Base-by-base conservation (phyloP, 2,113 vertebrate species). In the Pipra filicauda region DNA sequence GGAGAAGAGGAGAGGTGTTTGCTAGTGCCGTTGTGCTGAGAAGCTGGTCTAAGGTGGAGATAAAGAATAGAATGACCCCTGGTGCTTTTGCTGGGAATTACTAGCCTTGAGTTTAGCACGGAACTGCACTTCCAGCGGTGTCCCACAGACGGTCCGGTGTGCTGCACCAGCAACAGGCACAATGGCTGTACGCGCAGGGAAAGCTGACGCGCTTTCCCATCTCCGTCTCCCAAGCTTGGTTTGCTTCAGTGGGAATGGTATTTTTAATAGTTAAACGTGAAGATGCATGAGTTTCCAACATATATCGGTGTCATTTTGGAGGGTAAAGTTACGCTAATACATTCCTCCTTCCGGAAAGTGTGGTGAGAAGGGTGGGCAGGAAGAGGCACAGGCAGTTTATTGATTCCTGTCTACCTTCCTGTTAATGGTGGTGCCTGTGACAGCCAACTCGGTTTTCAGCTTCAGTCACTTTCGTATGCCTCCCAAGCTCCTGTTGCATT, bases 51-150 rank as follows among this genome's bases (percentile, higher is more conserved):
- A 5, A n/a, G 26, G 16, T 46, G 89, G 65, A 65, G 70, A 39
- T 89, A 66, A 95, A 87, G 97, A 30, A 83, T 54, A 84, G 94
- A 83, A 41, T 83, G 97, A 97, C 98, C 97, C 97, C 98, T 97
- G 67, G 96, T 97, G 98, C 93, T 93, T 62, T 12, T 71, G 24
- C 55, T 12, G n/a, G 79, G 96, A 93, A 97, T 91, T 95, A 41
- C 85, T 23, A 69, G 52, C 7, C 19, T 26, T 35, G 35, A 2
- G 15, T 4, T 44, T 2, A 19, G 37, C 52, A 6, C 1, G 23
- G 4, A 39, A 0, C 18, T 19, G 62, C 35, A 0, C 21, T 88
- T 84, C 41, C 59, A 31, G 11, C 8, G 10, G 17, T 3, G 5
- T 57, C 59, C 48, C 41, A 0, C 76, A 19, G 51, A 2, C 9